Percentiles rank a stretch among this genome's conserved stretches.
phyloP scores from a whole-genome alignment of 2,888 invertebrate species.

The Epistrophella euchroma region DNA sequence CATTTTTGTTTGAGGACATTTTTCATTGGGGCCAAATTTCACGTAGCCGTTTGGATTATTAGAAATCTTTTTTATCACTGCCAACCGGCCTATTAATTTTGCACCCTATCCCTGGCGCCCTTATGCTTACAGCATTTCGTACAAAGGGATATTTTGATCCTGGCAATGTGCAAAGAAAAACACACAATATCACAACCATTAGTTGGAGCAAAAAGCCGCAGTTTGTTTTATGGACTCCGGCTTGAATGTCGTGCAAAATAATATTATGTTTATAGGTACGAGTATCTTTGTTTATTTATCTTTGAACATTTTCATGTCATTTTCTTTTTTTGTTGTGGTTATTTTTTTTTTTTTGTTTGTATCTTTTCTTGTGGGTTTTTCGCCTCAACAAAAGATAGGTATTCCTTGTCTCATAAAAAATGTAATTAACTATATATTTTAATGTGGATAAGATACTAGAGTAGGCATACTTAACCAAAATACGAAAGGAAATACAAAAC shows the following conservation, averaged over 20 bases:
- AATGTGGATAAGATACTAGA: constrained; percentile 3
- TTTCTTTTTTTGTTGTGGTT: constrained; percentile 53
- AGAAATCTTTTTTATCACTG: no score
- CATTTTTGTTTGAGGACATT: no score
- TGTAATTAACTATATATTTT: constrained; percentile 62
- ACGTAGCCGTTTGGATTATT: no score
- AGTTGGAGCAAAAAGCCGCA: constrained; percentile 59
- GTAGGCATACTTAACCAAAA: constrained; percentile 5
- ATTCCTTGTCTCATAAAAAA: constrained; percentile 57
- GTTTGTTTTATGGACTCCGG: constrained; percentile 44
- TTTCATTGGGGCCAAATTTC: no score
- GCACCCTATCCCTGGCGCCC: constrained; percentile 2
- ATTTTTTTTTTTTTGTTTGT: constrained; percentile 1
- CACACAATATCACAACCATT: constrained; percentile 40
- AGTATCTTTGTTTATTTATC: constrained; percentile 40
- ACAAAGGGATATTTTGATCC: background rate
- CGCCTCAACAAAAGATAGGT: constrained; percentile 38
- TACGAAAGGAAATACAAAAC: constrained; percentile 48
- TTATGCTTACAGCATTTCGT: background rate
- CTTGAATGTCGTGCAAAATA: constrained; percentile 59
- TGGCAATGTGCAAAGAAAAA: background rate
- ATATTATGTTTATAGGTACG: constrained; percentile 2
- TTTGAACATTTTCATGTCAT: constrained; percentile 33
- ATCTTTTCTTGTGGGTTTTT: constrained; percentile 44
- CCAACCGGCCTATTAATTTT: no score